Conservation (phyloP, 1,140 invertebrate species). For the Brachystomella parvula region DNA sequence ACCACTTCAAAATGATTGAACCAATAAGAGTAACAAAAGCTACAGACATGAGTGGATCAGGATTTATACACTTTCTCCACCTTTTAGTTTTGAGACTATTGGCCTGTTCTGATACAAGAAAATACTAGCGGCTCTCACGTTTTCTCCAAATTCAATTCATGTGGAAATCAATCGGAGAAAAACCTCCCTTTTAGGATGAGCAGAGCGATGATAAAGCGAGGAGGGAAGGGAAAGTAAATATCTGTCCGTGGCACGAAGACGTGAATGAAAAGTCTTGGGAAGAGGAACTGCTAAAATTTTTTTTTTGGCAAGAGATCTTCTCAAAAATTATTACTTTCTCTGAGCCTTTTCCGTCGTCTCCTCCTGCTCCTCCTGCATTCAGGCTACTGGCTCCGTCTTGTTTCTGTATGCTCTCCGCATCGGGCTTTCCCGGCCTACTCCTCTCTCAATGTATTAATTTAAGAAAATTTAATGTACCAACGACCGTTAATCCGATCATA, state of each 20-base stretch:
- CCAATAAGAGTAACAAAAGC: neutral
- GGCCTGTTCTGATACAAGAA: neutral
- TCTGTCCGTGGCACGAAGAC: neutral
- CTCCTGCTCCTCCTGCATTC: neutral
- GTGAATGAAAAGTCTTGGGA: neutral
- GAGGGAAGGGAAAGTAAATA: neutral
- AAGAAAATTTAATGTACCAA: too few species aligned
- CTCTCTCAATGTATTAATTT: too few species aligned
- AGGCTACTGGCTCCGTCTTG: neutral
- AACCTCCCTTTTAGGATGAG: too few species aligned
- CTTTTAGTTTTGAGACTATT: neutral
- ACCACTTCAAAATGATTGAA: neutral
- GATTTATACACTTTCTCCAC: neutral
- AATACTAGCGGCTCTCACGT: neutral
- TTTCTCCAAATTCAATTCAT: neutral
- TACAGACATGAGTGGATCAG: neutral
- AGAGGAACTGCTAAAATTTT: too few species aligned
- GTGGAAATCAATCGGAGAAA: neutral
- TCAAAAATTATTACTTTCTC: conserved; percentile 2
- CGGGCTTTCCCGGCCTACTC: neutral
- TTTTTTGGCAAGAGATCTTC: neutral
- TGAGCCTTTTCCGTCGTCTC: neutral
- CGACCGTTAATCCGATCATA: too few species aligned
- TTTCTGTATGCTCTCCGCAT: neutral
- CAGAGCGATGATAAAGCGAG: neutral